Conservation (phyloP, 2,797 vertebrate species). For the Pteropus rufus region DNA sequence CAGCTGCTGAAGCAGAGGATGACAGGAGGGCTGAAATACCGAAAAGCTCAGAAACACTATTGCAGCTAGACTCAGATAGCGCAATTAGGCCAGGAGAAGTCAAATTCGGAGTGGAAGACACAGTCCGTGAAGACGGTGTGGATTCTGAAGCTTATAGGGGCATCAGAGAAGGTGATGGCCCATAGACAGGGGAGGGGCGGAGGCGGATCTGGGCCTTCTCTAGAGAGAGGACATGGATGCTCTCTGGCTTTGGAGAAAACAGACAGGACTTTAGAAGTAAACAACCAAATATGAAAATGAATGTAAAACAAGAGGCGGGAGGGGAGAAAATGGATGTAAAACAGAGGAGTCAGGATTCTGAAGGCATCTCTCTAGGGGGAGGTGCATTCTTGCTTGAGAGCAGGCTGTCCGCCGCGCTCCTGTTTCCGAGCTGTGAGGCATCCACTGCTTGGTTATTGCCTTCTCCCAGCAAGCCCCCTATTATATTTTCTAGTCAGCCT, state of each 20-base stretch:
- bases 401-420: fast-evolving
- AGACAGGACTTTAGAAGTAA: neutral
- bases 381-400: slow-evolving; percentile 10
- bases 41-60: neutral
- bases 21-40: neutral
- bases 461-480: neutral
- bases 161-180: neutral
- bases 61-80: fast-evolving
- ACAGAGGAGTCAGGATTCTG: neutral
- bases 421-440: neutral
- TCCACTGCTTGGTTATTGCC: neutral
- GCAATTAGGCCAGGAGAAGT: neutral
- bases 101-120: neutral
- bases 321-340: slow-evolving; percentile 18
- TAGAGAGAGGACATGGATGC: neutral
- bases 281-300: slow-evolving; percentile 35
- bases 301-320: neutral
- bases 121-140: neutral
- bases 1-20: neutral
- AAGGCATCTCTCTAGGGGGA: neutral
- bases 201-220: neutral
- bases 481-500: neutral
- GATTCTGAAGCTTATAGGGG: neutral
- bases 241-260: neutral
- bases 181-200: neutral